A percentile compares a stretch with the other conserved stretches of the same genome.
Conservation (phyloP, 2,888 invertebrate species). For the Cyaniris semiargus region DNA sequence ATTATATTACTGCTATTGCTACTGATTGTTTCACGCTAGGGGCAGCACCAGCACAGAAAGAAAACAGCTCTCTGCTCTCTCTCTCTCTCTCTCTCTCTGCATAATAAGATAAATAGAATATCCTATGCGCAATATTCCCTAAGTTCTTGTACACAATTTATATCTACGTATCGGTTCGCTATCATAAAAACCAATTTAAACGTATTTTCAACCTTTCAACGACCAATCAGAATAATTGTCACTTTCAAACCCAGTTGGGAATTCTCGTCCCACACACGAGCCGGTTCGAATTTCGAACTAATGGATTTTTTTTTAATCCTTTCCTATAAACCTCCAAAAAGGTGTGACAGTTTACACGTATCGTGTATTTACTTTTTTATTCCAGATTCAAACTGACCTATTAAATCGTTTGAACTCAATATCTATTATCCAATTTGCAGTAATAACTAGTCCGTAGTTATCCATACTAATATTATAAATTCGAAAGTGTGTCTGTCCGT, state of each 20-base stretch:
- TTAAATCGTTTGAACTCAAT: not conserved
- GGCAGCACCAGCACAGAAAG: no score
- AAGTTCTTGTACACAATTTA: not conserved
- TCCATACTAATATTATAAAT: no score
- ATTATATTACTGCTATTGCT: no score
- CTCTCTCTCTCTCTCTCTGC: no score
- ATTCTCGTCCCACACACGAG: not conserved
- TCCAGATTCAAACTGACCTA: not conserved
- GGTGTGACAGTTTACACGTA: not conserved
- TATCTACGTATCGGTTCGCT: not conserved
- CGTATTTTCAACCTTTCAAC: not conserved
- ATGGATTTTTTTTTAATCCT: not conserved
- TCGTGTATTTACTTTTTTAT: not conserved
- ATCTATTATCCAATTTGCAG: no score
- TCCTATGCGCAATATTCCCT: no score
- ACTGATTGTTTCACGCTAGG: no score
- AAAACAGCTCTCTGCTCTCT: no score
- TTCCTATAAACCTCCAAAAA: not conserved
- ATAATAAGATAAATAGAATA: no score
- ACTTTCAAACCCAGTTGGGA: not conserved
- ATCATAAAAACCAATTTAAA: slow-evolving; percentile 4
- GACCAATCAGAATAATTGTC: not conserved
- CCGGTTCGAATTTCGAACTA: not conserved
- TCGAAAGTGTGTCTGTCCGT: no score
- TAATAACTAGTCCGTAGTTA: no score